Percentiles rank a stretch among this genome's conserved stretches.
Evolutionary conservation across 2,113 vertebrate genomes (phyloP).

Genomic region (Anas platyrhynchos): DNA sequence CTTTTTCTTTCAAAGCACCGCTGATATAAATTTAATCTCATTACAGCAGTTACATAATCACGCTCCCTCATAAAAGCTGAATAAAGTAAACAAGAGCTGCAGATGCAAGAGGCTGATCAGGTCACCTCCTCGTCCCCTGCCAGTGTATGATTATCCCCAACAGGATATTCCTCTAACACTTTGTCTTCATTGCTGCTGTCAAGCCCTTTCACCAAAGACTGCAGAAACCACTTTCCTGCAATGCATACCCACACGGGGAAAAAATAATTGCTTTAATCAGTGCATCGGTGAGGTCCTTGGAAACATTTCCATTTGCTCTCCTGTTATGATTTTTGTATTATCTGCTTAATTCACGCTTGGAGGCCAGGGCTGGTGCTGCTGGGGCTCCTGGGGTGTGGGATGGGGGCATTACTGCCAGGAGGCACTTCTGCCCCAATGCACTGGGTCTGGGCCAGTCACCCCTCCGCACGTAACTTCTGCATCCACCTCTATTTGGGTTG

Average conservation of each 20-base stretch:
- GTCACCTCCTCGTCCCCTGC: neutral
- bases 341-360: neutral
- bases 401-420: too few relatives aligned
- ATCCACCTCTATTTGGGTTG: neutral
- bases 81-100: neutral
- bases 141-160: neutral
- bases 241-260: neutral
- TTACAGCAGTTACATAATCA: neutral
- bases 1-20: neutral
- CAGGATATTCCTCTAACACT: neutral
- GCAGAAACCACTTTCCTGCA: neutral
- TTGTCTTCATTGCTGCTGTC: neutral
- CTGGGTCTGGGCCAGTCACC: too few relatives aligned
- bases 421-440: too few relatives aligned
- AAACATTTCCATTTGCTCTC: neutral
- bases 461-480: neutral
- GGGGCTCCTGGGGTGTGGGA: neutral
- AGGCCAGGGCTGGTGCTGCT: neutral
- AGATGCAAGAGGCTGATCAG: neutral
- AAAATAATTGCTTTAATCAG: neutral
- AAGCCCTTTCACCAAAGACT: neutral
- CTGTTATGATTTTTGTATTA: neutral
- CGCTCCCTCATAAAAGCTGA: neutral
- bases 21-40: neutral
- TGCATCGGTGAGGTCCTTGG: neutral